phyloP scores from a whole-genome alignment of 2,797 vertebrate genomes.

The Darevskia mixta region DNA sequence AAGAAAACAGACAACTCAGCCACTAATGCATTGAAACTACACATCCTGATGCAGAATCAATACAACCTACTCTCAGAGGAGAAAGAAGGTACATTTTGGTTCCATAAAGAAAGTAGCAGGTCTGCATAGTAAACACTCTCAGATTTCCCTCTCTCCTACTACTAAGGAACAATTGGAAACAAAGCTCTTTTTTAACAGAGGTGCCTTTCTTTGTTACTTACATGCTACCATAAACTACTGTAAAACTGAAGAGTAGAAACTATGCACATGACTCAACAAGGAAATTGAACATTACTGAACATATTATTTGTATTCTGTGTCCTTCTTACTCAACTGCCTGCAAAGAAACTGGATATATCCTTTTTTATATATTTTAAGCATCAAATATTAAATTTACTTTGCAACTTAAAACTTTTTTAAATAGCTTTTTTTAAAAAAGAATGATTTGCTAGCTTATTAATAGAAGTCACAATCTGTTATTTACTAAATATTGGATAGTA shows the following conservation, averaged over 20 bases:
- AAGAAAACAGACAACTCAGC: slow-evolving; percentile 2
- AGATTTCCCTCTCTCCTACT: too few species aligned
- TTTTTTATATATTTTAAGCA: not conserved
- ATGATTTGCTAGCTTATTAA: not conserved
- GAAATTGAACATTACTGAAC: not conserved
- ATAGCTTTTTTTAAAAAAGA: not conserved
- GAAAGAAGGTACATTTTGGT: slow-evolving; percentile 3
- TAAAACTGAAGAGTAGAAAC: too few species aligned
- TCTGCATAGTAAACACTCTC: not conserved
- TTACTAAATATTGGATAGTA: not conserved
- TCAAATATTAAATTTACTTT: not conserved
- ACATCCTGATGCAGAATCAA: slow-evolving; percentile 30
- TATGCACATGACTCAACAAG: not conserved
- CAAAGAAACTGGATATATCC: not conserved
- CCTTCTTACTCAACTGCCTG: not conserved
- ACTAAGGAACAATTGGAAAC: not conserved
- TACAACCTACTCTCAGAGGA: slow-evolving; percentile 5
- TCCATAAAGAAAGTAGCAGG: not conserved
- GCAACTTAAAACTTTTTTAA: not conserved
- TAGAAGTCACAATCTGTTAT: not conserved
- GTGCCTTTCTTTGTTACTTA: not conserved
- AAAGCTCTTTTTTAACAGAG: not conserved
- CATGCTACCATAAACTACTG: too few species aligned
- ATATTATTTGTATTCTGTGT: not conserved
- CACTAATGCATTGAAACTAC: slow-evolving; percentile 12